phyloP scores from a whole-genome alignment of 2,888 invertebrate species.

The Eledona agricola region DNA sequence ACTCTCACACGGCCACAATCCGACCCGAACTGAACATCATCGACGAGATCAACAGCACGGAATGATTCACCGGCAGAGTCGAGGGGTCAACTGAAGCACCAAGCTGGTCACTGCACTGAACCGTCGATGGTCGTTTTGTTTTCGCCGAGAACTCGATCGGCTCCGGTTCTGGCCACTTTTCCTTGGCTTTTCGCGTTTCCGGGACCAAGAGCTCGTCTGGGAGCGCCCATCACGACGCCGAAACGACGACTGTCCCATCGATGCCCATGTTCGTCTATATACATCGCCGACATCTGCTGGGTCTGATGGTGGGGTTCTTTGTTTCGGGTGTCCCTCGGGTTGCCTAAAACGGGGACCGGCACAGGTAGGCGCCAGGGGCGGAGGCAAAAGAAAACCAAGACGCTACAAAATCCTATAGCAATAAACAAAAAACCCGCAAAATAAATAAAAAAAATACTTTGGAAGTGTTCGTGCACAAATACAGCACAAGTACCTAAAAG shows the following conservation, averaged over 20 bases:
- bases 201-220: no score
- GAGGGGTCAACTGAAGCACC: constrained; percentile 38
- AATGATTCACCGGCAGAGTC: constrained; percentile 37
- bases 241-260: constrained; percentile 29
- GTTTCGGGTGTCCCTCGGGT: constrained; percentile 36
- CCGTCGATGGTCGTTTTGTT: constrained; percentile 20
- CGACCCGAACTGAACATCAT: constrained; percentile 27
- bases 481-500: no score
- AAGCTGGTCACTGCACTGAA: constrained; percentile 36
- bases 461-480: no score
- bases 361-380: constrained; percentile 18
- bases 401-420: no score
- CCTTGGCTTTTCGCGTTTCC: constrained; percentile 7
- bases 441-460: no score
- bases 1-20: constrained; percentile 22
- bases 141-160: constrained; percentile 10
- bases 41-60: constrained; percentile 26
- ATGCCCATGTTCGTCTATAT: constrained; percentile 34
- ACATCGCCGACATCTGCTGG: constrained; percentile 37
- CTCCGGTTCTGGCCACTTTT: constrained; percentile 3
- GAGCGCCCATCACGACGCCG: no score
- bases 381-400: constrained; percentile 5
- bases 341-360: constrained; percentile 29
- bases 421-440: no score
- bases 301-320: constrained; percentile 38